Conservation (phyloP, 2,888 invertebrate species). For the Blomia tropicalis region DNA sequence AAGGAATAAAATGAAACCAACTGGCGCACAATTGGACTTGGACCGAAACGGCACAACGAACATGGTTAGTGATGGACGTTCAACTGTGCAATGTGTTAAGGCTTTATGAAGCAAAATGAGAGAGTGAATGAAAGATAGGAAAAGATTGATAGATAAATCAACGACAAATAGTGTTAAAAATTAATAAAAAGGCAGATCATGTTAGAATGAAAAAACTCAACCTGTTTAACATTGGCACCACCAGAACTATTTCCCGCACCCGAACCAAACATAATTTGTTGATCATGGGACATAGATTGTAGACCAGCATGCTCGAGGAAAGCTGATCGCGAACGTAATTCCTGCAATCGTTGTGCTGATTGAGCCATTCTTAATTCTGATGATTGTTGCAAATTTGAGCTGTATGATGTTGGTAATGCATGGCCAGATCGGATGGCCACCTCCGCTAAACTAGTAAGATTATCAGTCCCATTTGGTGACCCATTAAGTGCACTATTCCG, state of each 20-base stretch:
- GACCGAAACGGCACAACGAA: too few relatives aligned
- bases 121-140: too few relatives aligned
- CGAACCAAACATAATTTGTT: not conserved
- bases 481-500: not conserved
- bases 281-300: not conserved
- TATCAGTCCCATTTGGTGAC: not conserved
- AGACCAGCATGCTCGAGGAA: not conserved
- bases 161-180: too few relatives aligned
- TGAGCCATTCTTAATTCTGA: not conserved
- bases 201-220: not conserved
- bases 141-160: too few relatives aligned
- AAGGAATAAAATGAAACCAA: too few relatives aligned
- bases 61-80: too few relatives aligned
- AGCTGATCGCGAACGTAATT: not conserved
- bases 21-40: too few relatives aligned
- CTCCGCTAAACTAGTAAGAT: not conserved
- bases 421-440: too few relatives aligned
- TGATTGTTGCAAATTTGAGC: not conserved
- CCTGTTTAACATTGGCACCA: not conserved
- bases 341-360: not conserved
- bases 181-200: too few relatives aligned
- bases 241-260: not conserved
- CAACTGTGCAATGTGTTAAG: too few relatives aligned
- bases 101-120: too few relatives aligned
- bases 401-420: not conserved